phyloP scores from a whole-genome alignment of 2,113 vertebrate genomes.

The Panthera leo region DNA sequence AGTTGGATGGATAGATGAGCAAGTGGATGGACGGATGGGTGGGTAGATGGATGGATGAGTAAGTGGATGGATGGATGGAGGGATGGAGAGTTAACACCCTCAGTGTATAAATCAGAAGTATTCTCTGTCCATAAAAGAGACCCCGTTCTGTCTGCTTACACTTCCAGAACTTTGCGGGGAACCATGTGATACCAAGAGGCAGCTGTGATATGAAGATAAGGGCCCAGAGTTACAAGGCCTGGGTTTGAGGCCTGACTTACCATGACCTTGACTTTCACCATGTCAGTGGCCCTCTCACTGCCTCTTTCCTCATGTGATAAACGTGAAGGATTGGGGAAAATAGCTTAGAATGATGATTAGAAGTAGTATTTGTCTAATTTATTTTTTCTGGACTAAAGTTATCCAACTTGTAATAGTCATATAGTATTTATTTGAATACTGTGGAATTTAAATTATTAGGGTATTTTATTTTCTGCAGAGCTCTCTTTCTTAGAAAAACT shows the following conservation, averaged over 20 bases:
- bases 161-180: not conserved
- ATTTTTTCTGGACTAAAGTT: not conserved
- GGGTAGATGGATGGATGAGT: not conserved
- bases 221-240: not conserved
- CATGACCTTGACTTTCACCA: not conserved
- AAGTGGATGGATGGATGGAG: not conserved
- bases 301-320: not conserved
- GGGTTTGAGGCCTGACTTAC: not conserved
- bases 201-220: not conserved
- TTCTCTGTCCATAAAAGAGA: not conserved
- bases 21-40: no score
- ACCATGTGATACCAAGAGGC: not conserved
- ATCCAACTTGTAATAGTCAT: not conserved
- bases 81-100: not conserved
- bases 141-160: not conserved
- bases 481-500: constrained; percentile 54
- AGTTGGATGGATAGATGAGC: not conserved
- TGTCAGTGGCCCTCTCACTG: not conserved
- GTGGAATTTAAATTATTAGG: constrained; percentile 15
- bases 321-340: not conserved
- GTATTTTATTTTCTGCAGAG: constrained; percentile 54
- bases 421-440: constrained; percentile 1
- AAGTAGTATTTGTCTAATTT: not conserved
- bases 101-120: not conserved
- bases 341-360: not conserved